Percentiles rank a stretch among this genome's conserved stretches.
Conservation (phyloP, 2,113 vertebrate species). For the Colistium nudipinnis region DNA sequence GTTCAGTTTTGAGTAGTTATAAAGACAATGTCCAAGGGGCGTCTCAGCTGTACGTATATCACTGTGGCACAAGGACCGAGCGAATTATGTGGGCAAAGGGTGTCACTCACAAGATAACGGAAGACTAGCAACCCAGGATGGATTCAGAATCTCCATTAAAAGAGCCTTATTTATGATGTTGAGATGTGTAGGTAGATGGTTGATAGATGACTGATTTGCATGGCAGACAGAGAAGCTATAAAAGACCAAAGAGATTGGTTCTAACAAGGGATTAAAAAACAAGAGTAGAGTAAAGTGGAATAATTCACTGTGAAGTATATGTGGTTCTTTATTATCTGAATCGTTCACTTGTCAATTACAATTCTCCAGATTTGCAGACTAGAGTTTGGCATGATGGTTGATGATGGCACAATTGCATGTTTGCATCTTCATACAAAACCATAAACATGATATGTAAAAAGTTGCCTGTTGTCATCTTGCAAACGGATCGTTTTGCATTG, state of each 20-base stretch:
- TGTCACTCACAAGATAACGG: conserved; percentile 49
- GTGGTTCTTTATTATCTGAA: conserved; percentile 11
- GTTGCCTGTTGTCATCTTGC: conserved; percentile 40
- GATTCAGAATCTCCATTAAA: conserved; percentile 35
- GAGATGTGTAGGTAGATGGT: too few species aligned
- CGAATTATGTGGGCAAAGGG: conserved; percentile 66
- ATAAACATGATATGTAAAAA: conserved; percentile 28
- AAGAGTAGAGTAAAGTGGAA: conserved; percentile 1
- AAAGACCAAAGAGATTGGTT: conserved; percentile 14
- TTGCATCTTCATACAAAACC: conserved; percentile 47
- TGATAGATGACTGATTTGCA: conserved; percentile 33
- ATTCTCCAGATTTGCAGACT: conserved; percentile 30
- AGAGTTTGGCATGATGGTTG: conserved; percentile 51
- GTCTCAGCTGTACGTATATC: conserved; percentile 68
- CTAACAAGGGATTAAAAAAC: conserved; percentile 12
- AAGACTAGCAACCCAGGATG: conserved; percentile 39
- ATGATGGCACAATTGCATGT: conserved; percentile 59
- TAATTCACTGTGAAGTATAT: conserved; percentile 9
- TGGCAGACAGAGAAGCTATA: neutral
- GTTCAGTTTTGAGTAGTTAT: conserved; percentile 54
- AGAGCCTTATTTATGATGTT: conserved; percentile 23
- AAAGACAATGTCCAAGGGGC: conserved; percentile 64
- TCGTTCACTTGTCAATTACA: conserved; percentile 18
- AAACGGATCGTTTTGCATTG: conserved; percentile 27
- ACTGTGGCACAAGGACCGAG: conserved; percentile 58